Conservation (phyloP, 1,140 invertebrate genomes). For the Apolygus lucorum region DNA sequence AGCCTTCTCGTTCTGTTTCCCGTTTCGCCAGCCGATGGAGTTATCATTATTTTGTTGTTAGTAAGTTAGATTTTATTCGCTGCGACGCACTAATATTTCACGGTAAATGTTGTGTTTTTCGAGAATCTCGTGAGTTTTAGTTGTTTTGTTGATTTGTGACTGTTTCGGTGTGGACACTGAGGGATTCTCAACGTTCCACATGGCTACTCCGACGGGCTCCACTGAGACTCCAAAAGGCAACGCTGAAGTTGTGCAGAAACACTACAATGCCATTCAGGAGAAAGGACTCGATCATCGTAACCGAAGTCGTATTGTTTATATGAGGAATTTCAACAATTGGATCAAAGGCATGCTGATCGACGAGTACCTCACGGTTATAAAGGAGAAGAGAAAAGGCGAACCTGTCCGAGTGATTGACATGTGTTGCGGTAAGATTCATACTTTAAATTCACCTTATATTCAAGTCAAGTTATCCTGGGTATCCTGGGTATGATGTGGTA, state of each 20-base stretch:
- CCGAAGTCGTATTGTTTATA: conserved; percentile 81
- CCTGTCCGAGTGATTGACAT: conserved; percentile 59
- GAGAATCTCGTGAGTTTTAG: too few species aligned
- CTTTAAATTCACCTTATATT: too few species aligned
- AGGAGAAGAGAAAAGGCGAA: conserved; percentile 48
- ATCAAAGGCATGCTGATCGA: conserved; percentile 90
- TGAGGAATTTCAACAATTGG: conserved; percentile 99
- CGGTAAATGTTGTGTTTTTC: too few species aligned
- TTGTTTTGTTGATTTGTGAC: not conserved
- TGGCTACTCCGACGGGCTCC: not conserved
- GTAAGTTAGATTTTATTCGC: too few species aligned
- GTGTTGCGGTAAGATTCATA: conserved; percentile 58
- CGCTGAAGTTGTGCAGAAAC: conserved; percentile 57
- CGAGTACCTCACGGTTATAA: conserved; percentile 56
- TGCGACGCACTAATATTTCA: too few species aligned
- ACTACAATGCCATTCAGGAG: conserved; percentile 79
- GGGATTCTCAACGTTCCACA: conserved; percentile 9
- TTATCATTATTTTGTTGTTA: too few species aligned
- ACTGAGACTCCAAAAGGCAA: conserved; percentile 7
- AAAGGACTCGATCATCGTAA: conserved; percentile 66
- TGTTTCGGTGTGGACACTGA: not conserved
- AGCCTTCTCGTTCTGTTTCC: too few species aligned
- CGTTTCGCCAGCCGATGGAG: too few species aligned
- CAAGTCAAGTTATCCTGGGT: too few species aligned
- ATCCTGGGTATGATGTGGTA: too few species aligned